Evolutionary conservation across 2,113 vertebrate genomes (phyloP).

Genomic region (Sminthopsis crassicaudata): DNA sequence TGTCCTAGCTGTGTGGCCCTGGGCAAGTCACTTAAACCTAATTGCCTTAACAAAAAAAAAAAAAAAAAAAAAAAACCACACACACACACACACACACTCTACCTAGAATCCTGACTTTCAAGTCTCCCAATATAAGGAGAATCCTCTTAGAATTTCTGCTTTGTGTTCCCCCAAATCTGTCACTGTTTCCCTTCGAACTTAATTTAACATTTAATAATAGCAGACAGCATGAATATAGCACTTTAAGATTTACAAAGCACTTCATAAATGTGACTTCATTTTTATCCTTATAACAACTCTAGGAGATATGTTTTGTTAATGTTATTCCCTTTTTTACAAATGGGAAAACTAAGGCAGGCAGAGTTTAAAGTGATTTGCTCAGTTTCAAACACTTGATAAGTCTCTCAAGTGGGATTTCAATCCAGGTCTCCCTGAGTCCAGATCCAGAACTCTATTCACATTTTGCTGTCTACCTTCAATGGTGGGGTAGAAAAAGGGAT

Average conservation of each 20-base stretch:
- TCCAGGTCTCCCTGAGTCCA: neutral
- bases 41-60: too few species aligned
- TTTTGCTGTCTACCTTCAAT: neutral
- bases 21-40: too few species aligned
- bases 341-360: neutral
- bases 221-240: neutral
- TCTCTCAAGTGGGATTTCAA: too few species aligned
- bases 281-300: neutral
- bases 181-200: neutral
- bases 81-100: too few species aligned
- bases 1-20: too few species aligned
- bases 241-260: neutral
- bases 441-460: neutral
- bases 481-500: neutral
- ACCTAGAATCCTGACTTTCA: neutral
- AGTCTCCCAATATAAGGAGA: neutral
- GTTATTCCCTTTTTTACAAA: neutral
- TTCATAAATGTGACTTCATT: neutral
- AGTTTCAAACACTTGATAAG: neutral
- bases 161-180: neutral
- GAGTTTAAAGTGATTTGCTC: neutral
- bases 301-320: neutral
- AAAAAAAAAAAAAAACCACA: too few species aligned
- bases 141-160: neutral
- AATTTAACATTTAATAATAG: neutral